These are phyloP conservation scores for Crocallis elinguaria DNA, from an alignment of 2,888 invertebrate genomes.

Conservation along the genomic window DNA sequence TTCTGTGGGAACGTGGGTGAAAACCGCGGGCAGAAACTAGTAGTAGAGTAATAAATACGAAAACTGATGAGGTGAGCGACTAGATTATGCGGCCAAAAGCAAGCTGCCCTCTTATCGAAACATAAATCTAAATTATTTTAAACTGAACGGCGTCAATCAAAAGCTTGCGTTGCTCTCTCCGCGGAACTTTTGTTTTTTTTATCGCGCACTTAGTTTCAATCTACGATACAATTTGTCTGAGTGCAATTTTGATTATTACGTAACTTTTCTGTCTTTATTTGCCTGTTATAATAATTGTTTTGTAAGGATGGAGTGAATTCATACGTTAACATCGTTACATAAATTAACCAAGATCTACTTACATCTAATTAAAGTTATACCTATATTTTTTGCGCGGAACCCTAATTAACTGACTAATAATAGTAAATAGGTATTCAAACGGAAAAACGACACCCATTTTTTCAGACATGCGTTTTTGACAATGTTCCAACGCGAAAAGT, in stretches of 20 bases:
- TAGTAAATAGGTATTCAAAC: too few relatives aligned
- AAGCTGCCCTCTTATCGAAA: constrained; percentile 27
- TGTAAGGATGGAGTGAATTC: constrained; percentile 18
- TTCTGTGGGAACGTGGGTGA: too few relatives aligned
- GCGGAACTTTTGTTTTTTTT: constrained; percentile 13
- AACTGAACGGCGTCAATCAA: constrained; percentile 37
- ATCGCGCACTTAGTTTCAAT: not conserved
- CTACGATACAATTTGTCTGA: constrained; percentile 24
- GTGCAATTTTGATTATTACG: constrained; percentile 21
- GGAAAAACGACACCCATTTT: too few relatives aligned
- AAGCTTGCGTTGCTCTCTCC: constrained; percentile 23
- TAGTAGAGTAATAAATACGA: too few relatives aligned
- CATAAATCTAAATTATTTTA: constrained; percentile 38
- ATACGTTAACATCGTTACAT: constrained; percentile 35
- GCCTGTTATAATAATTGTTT: constrained; percentile 16
- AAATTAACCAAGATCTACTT: constrained; percentile 31
- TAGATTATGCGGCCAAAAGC: not conserved
- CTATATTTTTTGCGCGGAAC: too few relatives aligned
- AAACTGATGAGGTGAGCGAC: too few relatives aligned
- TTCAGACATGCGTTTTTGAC: too few relatives aligned
- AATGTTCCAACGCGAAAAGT: too few relatives aligned
- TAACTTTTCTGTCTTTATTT: constrained; percentile 21
- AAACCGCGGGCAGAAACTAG: too few relatives aligned
- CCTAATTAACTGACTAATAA: too few relatives aligned
- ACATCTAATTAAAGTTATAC: constrained; percentile 43